These are phyloP conservation scores for Galbula dea DNA, from an alignment of 2,113 vertebrate species.

Conservation along the genomic window DNA sequence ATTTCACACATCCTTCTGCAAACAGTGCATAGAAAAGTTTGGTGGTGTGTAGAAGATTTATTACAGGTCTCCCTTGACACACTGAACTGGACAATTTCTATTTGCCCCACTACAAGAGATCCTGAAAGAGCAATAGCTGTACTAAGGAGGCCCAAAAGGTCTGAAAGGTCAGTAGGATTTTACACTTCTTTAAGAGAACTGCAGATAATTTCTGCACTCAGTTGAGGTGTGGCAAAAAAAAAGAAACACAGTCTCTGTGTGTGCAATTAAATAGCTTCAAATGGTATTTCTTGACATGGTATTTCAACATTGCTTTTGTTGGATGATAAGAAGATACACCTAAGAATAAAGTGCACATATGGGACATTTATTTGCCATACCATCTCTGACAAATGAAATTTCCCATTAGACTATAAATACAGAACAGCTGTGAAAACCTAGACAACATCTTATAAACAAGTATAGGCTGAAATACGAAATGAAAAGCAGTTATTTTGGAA, in stretches of 20 bases:
- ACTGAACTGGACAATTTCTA: background rate
- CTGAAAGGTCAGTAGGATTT: conserved; percentile 1
- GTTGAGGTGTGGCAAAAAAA: background rate
- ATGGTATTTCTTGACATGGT: conserved; percentile 19
- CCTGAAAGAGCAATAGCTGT: background rate
- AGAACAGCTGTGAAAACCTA: conserved; percentile 47
- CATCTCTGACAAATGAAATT: conserved; percentile 45
- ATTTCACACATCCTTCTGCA: background rate
- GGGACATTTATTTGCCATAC: conserved; percentile 39
- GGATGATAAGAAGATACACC: background rate
- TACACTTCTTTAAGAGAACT: background rate
- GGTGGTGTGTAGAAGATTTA: background rate
- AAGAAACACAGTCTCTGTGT: background rate
- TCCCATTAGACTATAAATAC: conserved; percentile 40
- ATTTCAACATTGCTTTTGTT: too few relatives aligned
- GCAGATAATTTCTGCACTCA: background rate
- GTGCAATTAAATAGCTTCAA: background rate
- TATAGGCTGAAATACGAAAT: background rate
- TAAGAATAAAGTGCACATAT: conserved; percentile 16
- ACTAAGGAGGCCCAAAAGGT: background rate
- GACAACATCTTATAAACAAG: background rate
- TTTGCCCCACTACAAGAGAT: background rate
- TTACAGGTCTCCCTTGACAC: background rate
- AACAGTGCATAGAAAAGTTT: background rate
- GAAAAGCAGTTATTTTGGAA: conserved; percentile 4